Evolutionary conservation across 2,797 vertebrate genomes (phyloP), one percentile per base, ranked within the genome.

Genomic region (Manis pentadactyla): DNA sequence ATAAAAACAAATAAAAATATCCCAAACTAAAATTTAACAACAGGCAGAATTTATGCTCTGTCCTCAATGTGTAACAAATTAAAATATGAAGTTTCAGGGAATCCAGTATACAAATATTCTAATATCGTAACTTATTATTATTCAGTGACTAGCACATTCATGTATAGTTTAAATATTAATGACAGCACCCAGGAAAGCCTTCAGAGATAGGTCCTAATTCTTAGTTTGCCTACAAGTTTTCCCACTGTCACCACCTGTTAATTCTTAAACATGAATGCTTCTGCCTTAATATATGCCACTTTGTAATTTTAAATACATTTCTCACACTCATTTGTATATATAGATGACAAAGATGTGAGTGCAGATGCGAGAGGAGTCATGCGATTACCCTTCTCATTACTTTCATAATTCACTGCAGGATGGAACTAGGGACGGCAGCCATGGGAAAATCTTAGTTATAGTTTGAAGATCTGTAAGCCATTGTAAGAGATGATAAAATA

Each of bases 151-250:
- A 1, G 3, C 73, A 94, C 39, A 97, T 81, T 96, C 92, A 94
- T 37, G 0, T n/a, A 78, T n/a, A 39, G 94, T 96, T 97, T 97
- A 86, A 97, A 97, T 98, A 98, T 92, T 98, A 98, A 94, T 95
- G 95, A 87, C 21, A 90, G 10, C 89, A 90, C 57, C 81, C 11
- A 94, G 6, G 4, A 96, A 97, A 97, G 46, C 21, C 59, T 93
- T 96, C 61, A 97, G 93, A 96, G 74, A 95, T 81, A 98, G 94
- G 39, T 34, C 68, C 92, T 93, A 93, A 86, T 46, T 46, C 11
- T 46, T 97, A 97, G 59, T 94, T 97, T 98, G 90, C 73, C 93
- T 94, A 42, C 61, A 97, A 51, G 19, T 88, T 96, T 42, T 89
- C 69, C 82, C 69, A 51, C 55, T 95, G 96, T 97, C 87, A 96